These are phyloP conservation scores for Microtus obscurus DNA, from an alignment of 2,797 vertebrate species.

Conservation along the genomic window DNA sequence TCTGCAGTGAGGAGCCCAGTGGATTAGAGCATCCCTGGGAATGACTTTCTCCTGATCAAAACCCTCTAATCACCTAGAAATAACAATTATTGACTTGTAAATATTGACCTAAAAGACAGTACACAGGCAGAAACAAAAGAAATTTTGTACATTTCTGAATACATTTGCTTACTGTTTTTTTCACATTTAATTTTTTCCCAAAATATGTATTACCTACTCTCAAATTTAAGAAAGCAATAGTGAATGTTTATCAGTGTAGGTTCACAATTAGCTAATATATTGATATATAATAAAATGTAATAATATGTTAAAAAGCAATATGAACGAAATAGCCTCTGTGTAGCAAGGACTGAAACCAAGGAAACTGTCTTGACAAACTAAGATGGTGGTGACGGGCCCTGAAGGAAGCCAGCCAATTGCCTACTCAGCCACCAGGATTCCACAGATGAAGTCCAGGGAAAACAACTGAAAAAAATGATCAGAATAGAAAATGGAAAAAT, in stretches of 20 bases:
- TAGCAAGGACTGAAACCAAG: background rate
- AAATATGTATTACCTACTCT: background rate
- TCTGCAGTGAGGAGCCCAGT: background rate
- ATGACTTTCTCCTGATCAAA: constrained; percentile 17
- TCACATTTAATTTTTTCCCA: constrained; percentile 33
- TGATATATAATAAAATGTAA: background rate
- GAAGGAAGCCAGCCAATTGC: background rate
- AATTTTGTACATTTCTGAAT: constrained; percentile 44
- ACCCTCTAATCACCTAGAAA: constrained; percentile 29
- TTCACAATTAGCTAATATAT: background rate
- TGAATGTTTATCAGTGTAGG: background rate
- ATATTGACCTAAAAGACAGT: background rate
- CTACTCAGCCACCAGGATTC: background rate
- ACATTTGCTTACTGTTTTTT: background rate
- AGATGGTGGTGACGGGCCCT: background rate
- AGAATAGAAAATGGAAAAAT: constrained; percentile 9
- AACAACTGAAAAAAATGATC: background rate
- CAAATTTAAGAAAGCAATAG: background rate
- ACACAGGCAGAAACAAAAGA: background rate
- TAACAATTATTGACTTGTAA: constrained; percentile 37
- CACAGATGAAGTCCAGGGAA: background rate
- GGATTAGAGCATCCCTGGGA: background rate
- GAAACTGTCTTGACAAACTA: background rate
- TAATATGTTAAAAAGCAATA: background rate
- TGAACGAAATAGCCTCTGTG: background rate